phyloP scores from a whole-genome alignment of 2,113 vertebrate species.

The Hemichromis elongatus region DNA sequence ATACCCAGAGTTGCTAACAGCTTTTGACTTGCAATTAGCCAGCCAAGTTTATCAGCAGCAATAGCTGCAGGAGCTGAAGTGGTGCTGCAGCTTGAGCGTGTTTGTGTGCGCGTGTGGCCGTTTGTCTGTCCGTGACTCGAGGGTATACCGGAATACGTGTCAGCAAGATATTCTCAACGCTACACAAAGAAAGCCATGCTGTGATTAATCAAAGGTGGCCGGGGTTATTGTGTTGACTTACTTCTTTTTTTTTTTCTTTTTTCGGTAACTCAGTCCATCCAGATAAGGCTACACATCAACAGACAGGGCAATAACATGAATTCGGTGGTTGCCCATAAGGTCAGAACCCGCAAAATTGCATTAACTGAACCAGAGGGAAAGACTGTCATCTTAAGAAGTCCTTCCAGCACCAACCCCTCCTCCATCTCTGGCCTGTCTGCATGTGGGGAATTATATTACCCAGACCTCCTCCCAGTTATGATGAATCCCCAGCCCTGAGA shows the following conservation, averaged over 20 bases:
- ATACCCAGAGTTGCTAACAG: slow-evolving; percentile 63
- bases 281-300: background rate
- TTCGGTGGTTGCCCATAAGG: background rate
- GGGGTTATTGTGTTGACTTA: background rate
- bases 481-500: slow-evolving; percentile 68
- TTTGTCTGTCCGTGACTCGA: background rate
- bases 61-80: slow-evolving; percentile 28
- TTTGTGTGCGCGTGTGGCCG: background rate
- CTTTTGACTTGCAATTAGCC: slow-evolving; percentile 73
- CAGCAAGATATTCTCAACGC: slow-evolving; percentile 29
- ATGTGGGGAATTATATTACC: slow-evolving; percentile 61
- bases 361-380: slow-evolving; percentile 44
- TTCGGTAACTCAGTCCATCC: background rate
- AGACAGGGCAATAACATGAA: slow-evolving; percentile 11
- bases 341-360: slow-evolving; percentile 42
- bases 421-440: slow-evolving; percentile 31
- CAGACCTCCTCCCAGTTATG: slow-evolving; percentile 62
- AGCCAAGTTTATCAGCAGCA: slow-evolving; percentile 66
- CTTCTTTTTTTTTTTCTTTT: background rate
- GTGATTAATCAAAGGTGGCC: slow-evolving; percentile 43
- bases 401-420: background rate
- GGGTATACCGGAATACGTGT: background rate
- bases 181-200: background rate
- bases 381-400: slow-evolving; percentile 41
- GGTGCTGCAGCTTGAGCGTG: background rate